These are phyloP conservation scores for Pipistrellus nathusii DNA, from an alignment of 2,797 vertebrate species.

Conservation along the genomic window DNA sequence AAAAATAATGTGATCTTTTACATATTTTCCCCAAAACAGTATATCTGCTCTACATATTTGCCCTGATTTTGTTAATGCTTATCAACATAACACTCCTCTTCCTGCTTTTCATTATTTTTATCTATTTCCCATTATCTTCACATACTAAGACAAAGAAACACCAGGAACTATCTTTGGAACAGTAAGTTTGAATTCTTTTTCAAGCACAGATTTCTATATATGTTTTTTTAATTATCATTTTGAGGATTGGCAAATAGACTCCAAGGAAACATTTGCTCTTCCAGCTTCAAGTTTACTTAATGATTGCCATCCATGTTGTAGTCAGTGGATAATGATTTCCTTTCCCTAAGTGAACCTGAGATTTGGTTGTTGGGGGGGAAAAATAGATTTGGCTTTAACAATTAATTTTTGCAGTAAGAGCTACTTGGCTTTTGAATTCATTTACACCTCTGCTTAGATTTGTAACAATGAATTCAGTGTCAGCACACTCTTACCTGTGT, in stretches of 20 bases:
- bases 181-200: background rate
- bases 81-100: background rate
- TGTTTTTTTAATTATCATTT: background rate
- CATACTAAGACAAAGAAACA: conserved; percentile 25
- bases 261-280: background rate
- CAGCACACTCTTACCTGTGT: background rate
- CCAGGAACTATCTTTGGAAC: background rate
- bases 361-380: background rate
- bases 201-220: conserved; percentile 26
- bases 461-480: background rate
- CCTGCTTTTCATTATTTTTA: conserved; percentile 33
- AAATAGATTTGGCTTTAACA: background rate
- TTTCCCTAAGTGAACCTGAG: background rate
- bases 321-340: background rate
- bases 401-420: background rate
- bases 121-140: conserved; percentile 3
- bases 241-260: background rate
- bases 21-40: background rate
- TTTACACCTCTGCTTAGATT: background rate
- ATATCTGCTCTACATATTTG: background rate
- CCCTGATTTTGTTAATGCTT: conserved; percentile 36
- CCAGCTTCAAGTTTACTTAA: conserved; percentile 7
- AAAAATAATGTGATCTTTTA: background rate
- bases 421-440: conserved; percentile 19
- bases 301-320: background rate